A percentile compares a stretch with the other conserved stretches of the same genome.
phyloP scores from a whole-genome alignment of 2,888 invertebrate genomes.

The Heteromyza rotundicornis region DNA sequence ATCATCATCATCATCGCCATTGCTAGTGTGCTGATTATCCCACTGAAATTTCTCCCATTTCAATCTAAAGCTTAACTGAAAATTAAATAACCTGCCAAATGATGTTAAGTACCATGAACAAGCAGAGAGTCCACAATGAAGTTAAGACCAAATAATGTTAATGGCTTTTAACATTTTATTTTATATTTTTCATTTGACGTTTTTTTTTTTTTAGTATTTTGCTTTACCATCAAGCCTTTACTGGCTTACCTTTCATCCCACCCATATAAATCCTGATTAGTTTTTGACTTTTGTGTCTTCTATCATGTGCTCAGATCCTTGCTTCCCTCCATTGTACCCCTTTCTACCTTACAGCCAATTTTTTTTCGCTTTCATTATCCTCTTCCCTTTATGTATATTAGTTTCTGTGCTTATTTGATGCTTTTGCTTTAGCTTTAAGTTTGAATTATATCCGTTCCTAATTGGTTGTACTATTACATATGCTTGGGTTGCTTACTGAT shows the following conservation, averaged over 20 bases:
- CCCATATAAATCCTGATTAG: conserved; percentile 38
- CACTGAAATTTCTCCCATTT: no score
- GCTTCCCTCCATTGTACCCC: not conserved
- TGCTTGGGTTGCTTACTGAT: conserved; percentile 48
- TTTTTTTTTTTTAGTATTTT: not conserved
- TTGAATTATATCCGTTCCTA: conserved; percentile 42
- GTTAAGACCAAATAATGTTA: not conserved
- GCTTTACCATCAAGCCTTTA: not conserved
- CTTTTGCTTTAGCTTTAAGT: conserved; percentile 31
- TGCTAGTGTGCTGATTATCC: no score
- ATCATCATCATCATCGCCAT: no score
- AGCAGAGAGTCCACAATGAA: no score
- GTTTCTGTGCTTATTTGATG: conserved; percentile 9
- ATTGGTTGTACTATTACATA: conserved; percentile 48
- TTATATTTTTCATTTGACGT: not conserved
- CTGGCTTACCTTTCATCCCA: not conserved
- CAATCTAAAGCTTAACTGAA: no score
- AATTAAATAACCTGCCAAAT: no score
- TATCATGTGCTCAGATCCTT: conserved; percentile 21
- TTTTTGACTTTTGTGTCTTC: conserved; percentile 29
- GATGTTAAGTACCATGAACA: no score
- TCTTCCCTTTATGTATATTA: conserved; percentile 1
- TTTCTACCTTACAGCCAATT: no score
- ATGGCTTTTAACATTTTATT: not conserved
- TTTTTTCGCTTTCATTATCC: not conserved